Conservation (phyloP, 2,888 invertebrate species). For the Caenorhabditis zanzibari region DNA sequence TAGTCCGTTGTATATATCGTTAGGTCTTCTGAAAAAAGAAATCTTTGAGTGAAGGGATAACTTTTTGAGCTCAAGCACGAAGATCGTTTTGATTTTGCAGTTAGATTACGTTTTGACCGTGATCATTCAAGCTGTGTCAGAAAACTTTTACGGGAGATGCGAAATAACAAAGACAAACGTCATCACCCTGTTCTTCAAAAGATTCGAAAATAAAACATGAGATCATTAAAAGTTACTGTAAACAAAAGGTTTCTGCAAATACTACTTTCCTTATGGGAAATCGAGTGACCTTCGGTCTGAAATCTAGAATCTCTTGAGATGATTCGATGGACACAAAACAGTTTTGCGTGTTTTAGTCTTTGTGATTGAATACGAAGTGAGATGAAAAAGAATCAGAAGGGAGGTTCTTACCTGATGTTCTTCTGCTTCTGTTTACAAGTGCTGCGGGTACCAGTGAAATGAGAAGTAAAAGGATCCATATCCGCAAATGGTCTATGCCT, state of each 20-base stretch:
- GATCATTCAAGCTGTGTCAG: conserved; percentile 38
- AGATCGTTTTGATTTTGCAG: conserved; percentile 7
- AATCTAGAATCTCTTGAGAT: not conserved
- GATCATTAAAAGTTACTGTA: conserved; percentile 31
- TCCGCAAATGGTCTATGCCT: conserved; percentile 68
- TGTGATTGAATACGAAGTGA: not conserved
- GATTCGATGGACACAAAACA: not conserved
- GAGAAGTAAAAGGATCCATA: conserved; percentile 62
- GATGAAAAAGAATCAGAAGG: not conserved
- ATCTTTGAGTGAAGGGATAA: not conserved
- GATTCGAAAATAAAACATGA: conserved; percentile 17
- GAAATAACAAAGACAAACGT: conserved; percentile 22
- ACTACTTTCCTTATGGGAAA: conserved; percentile 7
- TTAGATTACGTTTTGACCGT: conserved; percentile 20
- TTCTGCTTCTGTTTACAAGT: conserved; percentile 49
- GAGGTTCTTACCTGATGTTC: conserved; percentile 38
- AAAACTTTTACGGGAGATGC: not conserved
- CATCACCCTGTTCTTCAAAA: conserved; percentile 12
- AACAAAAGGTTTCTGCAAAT: conserved; percentile 25
- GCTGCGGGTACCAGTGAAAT: conserved; percentile 61
- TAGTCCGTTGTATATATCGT: conserved; percentile 57
- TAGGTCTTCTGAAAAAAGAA: conserved; percentile 56
- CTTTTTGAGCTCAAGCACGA: conserved; percentile 9
- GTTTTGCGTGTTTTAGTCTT: conserved; percentile 29
- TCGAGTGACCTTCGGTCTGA: not conserved